Conservation (phyloP, 1,140 invertebrate species). For the Eciton burchellii region DNA sequence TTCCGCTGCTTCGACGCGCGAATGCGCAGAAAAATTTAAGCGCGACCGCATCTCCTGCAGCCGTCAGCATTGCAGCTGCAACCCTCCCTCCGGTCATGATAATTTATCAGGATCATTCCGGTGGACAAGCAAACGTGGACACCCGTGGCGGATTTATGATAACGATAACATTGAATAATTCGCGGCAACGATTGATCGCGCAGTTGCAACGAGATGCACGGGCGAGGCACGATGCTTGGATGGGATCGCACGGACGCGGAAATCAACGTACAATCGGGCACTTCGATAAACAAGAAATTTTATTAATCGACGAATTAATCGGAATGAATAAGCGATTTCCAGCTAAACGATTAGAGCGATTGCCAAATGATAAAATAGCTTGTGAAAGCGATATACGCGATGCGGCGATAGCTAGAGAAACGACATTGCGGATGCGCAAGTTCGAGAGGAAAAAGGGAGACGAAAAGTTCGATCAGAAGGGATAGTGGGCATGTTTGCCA, state of each 20-base stretch:
- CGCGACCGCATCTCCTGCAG: slow-evolving; percentile 41
- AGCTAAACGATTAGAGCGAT: neutral
- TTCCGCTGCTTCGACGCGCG: slow-evolving; percentile 24
- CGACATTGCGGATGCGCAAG: neutral
- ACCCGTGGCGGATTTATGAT: slow-evolving; percentile 70
- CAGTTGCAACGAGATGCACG: slow-evolving; percentile 29
- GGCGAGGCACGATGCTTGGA: slow-evolving; percentile 16
- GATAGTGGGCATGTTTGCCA: neutral
- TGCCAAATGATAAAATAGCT: neutral
- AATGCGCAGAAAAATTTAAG: slow-evolving; percentile 67
- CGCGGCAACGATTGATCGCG: slow-evolving; percentile 70
- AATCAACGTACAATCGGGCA: slow-evolving; percentile 36
- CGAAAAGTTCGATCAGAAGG: neutral
- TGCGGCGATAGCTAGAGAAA: neutral
- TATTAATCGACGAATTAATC: slow-evolving; percentile 40
- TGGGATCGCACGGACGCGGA: slow-evolving; percentile 4
- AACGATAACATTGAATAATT: slow-evolving; percentile 77
- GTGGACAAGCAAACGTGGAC: slow-evolving; percentile 47
- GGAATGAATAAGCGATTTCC: neutral
- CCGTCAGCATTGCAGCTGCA: slow-evolving; percentile 55
- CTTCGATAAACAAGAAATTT: slow-evolving; percentile 39
- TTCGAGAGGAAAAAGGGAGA: neutral
- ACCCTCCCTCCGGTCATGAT: slow-evolving; percentile 46
- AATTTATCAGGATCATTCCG: slow-evolving; percentile 75
- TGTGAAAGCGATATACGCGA: neutral